A percentile compares a stretch with the other conserved stretches of the same genome.
These are phyloP conservation scores for Xanthostigma xanthostigma DNA, from an alignment of 2,888 invertebrate species.

Conservation along the genomic window DNA sequence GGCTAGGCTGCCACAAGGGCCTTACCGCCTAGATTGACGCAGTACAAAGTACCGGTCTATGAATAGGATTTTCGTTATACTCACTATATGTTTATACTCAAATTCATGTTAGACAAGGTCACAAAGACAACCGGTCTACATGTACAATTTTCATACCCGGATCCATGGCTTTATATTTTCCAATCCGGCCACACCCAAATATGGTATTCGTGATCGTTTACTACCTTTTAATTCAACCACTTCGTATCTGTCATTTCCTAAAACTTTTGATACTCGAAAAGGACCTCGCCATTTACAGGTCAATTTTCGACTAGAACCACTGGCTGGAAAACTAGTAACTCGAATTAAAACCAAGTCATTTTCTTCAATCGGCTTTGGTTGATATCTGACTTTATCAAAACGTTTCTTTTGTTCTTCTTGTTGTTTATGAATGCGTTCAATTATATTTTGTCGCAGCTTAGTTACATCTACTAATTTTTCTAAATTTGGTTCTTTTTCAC, in stretches of 20 bases:
- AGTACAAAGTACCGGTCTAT: too few species aligned
- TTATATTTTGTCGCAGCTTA: constrained; percentile 11
- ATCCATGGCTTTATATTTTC: constrained; percentile 1
- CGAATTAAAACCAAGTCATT: not conserved
- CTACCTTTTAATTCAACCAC: constrained; percentile 7
- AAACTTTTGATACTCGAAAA: constrained; percentile 1
- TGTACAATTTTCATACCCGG: too few species aligned
- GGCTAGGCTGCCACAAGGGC: too few species aligned
- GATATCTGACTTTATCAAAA: constrained; percentile 7
- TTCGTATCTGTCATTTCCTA: constrained; percentile 7
- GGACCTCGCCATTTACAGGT: constrained; percentile 6
- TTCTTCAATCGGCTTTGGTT: constrained; percentile 5
- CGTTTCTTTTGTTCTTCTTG: constrained; percentile 6
- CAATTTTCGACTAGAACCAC: constrained; percentile 4
- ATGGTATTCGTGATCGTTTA: not conserved
- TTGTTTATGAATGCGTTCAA: constrained; percentile 9
- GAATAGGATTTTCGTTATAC: too few species aligned
- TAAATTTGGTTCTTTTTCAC: constrained; percentile 8
- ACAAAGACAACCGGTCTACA: too few species aligned
- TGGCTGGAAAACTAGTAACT: not conserved
- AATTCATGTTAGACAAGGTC: too few species aligned
- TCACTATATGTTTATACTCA: too few species aligned
- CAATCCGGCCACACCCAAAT: not conserved
- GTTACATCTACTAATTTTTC: constrained; percentile 13
- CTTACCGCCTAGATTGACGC: too few species aligned